These are phyloP conservation scores for Ictalurus furcatus DNA, from an alignment of 2,113 vertebrate genomes.

Conservation along the genomic window DNA sequence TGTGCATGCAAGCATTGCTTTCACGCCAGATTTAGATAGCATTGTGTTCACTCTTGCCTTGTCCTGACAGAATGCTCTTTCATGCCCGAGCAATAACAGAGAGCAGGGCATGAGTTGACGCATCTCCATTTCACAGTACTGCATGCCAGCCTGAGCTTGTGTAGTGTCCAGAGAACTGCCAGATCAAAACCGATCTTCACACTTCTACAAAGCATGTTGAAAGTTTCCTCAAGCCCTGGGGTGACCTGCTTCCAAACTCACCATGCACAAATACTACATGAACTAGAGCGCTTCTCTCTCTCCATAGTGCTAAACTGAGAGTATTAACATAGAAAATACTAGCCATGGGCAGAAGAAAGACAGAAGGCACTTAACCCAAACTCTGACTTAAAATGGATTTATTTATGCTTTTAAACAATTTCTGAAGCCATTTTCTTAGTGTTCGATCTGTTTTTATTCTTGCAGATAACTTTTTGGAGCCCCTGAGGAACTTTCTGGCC, in stretches of 20 bases:
- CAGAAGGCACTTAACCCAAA: slow-evolving; percentile 12
- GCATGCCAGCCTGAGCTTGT: slow-evolving; percentile 26
- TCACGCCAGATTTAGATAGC: not conserved
- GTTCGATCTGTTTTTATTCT: slow-evolving; percentile 3
- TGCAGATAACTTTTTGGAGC: not conserved
- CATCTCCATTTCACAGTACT: slow-evolving; percentile 37
- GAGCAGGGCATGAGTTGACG: not conserved
- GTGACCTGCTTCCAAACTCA: slow-evolving; percentile 5
- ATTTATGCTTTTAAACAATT: slow-evolving; percentile 13
- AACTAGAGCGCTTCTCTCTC: not conserved
- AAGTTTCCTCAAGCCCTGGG: slow-evolving; percentile 37
- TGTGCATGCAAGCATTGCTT: not conserved
- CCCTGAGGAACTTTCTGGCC: not conserved
- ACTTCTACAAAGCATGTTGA: slow-evolving; percentile 34
- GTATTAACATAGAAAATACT: not conserved
- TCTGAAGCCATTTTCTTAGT: not conserved
- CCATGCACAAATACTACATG: not conserved
- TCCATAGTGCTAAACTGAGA: slow-evolving; percentile 17
- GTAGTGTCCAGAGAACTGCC: slow-evolving; percentile 45
- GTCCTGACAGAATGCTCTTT: slow-evolving; percentile 40
- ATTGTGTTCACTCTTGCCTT: slow-evolving; percentile 8
- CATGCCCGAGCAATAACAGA: slow-evolving; percentile 39
- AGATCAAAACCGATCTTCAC: slow-evolving; percentile 48
- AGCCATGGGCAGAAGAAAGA: slow-evolving; percentile 7
- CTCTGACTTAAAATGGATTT: not conserved